Percentiles rank a stretch among this genome's conserved stretches.
phyloP scores from a whole-genome alignment of 1,140 invertebrate species.

The Glossosoma conforme region DNA sequence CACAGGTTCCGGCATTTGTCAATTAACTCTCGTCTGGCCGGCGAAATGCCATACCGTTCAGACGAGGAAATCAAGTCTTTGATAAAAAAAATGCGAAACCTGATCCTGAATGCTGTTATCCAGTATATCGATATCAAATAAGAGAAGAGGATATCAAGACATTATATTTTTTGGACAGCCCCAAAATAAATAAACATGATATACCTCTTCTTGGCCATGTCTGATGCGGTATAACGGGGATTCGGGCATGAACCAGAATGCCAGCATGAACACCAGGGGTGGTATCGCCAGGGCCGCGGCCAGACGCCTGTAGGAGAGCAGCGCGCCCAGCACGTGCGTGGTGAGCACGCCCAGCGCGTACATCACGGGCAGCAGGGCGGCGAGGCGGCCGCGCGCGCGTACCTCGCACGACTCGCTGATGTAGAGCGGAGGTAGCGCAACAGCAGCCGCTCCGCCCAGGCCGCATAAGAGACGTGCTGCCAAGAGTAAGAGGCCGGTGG shows the following conservation, averaged over 20 bases:
- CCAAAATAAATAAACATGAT: too few species aligned
- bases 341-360: slow-evolving; percentile 22
- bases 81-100: too few species aligned
- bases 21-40: too few species aligned
- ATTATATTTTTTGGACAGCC: too few species aligned
- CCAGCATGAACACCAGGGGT: slow-evolving; percentile 10
- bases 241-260: slow-evolving; percentile 22
- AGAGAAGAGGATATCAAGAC: too few species aligned
- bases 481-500: slow-evolving; percentile 29
- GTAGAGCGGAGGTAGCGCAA: slow-evolving; percentile 52
- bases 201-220: slow-evolving; percentile 16
- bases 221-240: slow-evolving; percentile 13
- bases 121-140: too few species aligned
- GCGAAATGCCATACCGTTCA: too few species aligned
- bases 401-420: slow-evolving; percentile 53
- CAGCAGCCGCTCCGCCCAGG: slow-evolving; percentile 43
- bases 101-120: too few species aligned
- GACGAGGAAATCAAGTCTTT: too few species aligned
- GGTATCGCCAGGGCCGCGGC: slow-evolving; percentile 4
- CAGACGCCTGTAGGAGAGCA: slow-evolving; percentile 10
- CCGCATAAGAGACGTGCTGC: slow-evolving; percentile 41
- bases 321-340: slow-evolving; percentile 15
- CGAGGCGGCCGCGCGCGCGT: slow-evolving; percentile 43
- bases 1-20: too few species aligned
- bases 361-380: slow-evolving; percentile 32